These are phyloP conservation scores for Oncopeltus fasciatus DNA, from an alignment of 1,140 invertebrate species.

Conservation along the genomic window DNA sequence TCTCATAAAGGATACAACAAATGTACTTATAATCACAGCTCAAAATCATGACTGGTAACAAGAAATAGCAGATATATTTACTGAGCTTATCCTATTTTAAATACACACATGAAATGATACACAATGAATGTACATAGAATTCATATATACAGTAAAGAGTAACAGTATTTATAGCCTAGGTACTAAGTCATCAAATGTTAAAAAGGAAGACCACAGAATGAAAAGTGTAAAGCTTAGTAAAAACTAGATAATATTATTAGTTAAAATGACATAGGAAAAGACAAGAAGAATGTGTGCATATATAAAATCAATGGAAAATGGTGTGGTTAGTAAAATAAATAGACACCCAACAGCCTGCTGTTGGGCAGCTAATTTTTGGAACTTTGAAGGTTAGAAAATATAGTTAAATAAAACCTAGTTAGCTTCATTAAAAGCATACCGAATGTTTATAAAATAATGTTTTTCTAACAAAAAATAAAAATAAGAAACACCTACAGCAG, in stretches of 20 bases:
- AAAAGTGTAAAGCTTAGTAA: not conserved
- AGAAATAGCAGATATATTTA: slow-evolving; percentile 2
- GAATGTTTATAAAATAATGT: not conserved
- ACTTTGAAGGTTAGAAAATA: not conserved
- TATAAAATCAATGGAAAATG: not conserved
- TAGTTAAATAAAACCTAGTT: not conserved
- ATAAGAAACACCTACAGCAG: not conserved
- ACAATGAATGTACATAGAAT: slow-evolving; percentile 6
- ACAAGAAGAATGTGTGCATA: not conserved
- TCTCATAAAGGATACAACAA: slow-evolving; percentile 6
- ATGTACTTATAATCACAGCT: slow-evolving; percentile 12
- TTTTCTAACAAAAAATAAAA: slow-evolving; percentile 3
- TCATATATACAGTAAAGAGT: slow-evolving; percentile 6
- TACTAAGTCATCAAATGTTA: slow-evolving; percentile 1
- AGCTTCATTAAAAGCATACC: not conserved
- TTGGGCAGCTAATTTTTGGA: not conserved
- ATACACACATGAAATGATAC: slow-evolving; percentile 8
- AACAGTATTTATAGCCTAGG: slow-evolving; percentile 4
- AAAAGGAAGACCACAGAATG: slow-evolving; percentile 8
- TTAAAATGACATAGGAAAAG: not conserved
- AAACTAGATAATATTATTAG: not conserved
- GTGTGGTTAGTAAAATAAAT: not conserved
- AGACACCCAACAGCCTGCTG: slow-evolving; percentile 1
- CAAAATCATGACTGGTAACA: not conserved
- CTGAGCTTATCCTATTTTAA: not conserved